A percentile compares a stretch with the other conserved stretches of the same genome.
These are phyloP conservation scores for Rhinella marina DNA, from an alignment of 2,797 vertebrate genomes.

Conservation along the genomic window DNA sequence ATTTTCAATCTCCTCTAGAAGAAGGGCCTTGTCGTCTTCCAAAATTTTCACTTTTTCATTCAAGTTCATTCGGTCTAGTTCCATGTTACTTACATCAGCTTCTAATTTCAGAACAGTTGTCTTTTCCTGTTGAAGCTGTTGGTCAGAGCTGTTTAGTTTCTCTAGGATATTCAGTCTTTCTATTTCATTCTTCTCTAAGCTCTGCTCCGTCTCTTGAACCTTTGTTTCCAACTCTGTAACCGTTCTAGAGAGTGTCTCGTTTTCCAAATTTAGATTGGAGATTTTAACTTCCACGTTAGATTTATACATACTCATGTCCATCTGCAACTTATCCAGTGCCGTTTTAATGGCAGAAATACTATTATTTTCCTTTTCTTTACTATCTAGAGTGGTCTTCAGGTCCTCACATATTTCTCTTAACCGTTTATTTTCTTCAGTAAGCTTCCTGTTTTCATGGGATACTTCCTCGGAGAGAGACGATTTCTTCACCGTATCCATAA, in stretches of 20 bases:
- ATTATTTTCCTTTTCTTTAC: conserved; percentile 74
- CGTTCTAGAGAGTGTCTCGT: conserved; percentile 74
- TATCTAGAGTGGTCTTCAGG: conserved; percentile 70
- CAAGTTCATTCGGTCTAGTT: conserved; percentile 76
- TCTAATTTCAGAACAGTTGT: conserved; percentile 72
- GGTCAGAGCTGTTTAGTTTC: conserved; percentile 68
- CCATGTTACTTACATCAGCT: conserved; percentile 69
- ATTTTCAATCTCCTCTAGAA: conserved; percentile 88
- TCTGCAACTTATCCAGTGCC: conserved; percentile 72
- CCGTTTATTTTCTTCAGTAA: conserved; percentile 72
- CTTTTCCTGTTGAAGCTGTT: conserved; percentile 72
- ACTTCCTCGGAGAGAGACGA: conserved; percentile 67
- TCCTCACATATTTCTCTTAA: conserved; percentile 73
- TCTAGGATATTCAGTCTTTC: conserved; percentile 74
- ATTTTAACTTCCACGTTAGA: conserved; percentile 77
- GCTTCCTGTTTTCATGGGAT: conserved; percentile 70
- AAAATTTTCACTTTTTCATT: conserved; percentile 85
- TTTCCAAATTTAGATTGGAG: conserved; percentile 72
- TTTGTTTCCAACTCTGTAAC: conserved; percentile 76
- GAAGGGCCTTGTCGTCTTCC: conserved; percentile 85
- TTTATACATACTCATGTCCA: conserved; percentile 73
- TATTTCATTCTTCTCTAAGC: conserved; percentile 68
- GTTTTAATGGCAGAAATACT: conserved; percentile 71
- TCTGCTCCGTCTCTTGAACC: conserved; percentile 74
- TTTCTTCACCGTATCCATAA: conserved; percentile 67